Evolutionary conservation across 2,888 invertebrate species (phyloP).

Genomic region (Caradrina clavipalpis): DNA sequence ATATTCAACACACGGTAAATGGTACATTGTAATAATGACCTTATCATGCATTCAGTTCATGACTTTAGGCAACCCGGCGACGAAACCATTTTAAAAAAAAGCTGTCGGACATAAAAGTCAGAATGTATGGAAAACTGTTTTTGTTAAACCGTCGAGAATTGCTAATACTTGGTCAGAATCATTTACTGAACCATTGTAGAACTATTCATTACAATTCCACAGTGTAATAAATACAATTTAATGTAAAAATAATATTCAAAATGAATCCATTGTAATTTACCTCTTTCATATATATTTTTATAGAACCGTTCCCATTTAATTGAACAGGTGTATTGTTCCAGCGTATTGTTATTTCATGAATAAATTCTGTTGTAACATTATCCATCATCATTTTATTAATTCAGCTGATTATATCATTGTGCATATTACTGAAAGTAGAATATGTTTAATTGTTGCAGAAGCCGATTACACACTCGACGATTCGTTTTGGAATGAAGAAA

Average conservation of each 20-base stretch:
- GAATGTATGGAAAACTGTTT: too few relatives aligned
- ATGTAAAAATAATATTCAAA: neutral
- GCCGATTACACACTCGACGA: constrained; percentile 98
- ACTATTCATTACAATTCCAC: too few relatives aligned
- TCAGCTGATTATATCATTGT: neutral
- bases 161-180: too few relatives aligned
- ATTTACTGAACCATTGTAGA: too few relatives aligned
- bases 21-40: too few relatives aligned
- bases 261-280: neutral
- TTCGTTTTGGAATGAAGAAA: constrained; percentile 98
- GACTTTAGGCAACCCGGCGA: too few relatives aligned
- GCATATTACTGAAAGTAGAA: constrained; percentile 13
- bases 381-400: constrained; percentile 17
- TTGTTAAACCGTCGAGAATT: too few relatives aligned
- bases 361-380: neutral
- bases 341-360: constrained; percentile 12
- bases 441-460: constrained; percentile 93
- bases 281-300: neutral
- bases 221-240: too few relatives aligned
- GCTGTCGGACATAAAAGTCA: too few relatives aligned
- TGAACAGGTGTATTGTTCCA: neutral
- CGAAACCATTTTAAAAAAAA: too few relatives aligned
- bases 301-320: neutral
- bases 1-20: too few relatives aligned
- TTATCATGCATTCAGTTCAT: too few relatives aligned